phyloP scores from a whole-genome alignment of 2,888 invertebrate species.

The Cryptocephalus primarius region DNA sequence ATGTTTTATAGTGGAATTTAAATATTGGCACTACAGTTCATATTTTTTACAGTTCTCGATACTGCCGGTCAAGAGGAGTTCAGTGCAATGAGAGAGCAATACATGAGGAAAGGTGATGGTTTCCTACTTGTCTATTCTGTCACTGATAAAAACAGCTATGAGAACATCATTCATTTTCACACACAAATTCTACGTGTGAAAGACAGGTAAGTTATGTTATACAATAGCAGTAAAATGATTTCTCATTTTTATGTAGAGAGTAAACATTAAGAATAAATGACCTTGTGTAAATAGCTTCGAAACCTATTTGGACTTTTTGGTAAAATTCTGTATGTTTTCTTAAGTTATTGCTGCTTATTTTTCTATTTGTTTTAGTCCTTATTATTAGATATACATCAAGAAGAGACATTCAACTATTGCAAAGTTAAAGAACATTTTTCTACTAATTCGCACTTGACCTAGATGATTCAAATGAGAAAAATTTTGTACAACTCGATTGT shows the following conservation, averaged over 20 bases:
- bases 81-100: conserved; percentile 89
- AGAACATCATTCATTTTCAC: conserved; percentile 78
- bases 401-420: too few relatives aligned
- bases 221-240: neutral
- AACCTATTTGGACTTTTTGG: too few relatives aligned
- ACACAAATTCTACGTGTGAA: conserved; percentile 85
- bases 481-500: neutral
- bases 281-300: too few relatives aligned
- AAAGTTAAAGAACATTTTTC: too few relatives aligned
- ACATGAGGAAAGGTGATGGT: conserved; percentile 89
- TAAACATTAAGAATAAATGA: too few relatives aligned
- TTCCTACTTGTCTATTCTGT: conserved; percentile 90
- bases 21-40: neutral
- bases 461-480: too few relatives aligned
- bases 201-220: conserved; percentile 45
- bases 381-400: too few relatives aligned
- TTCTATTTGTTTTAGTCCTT: too few relatives aligned
- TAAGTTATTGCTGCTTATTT: too few relatives aligned
- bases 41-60: conserved; percentile 60
- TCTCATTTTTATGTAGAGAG: neutral
- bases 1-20: neutral
- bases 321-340: too few relatives aligned
- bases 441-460: too few relatives aligned
- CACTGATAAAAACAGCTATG: conserved; percentile 82
- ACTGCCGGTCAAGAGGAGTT: conserved; percentile 95